These are phyloP conservation scores for Eidolon dupreanum DNA, from an alignment of 2,797 vertebrate genomes.

Conservation along the genomic window DNA sequence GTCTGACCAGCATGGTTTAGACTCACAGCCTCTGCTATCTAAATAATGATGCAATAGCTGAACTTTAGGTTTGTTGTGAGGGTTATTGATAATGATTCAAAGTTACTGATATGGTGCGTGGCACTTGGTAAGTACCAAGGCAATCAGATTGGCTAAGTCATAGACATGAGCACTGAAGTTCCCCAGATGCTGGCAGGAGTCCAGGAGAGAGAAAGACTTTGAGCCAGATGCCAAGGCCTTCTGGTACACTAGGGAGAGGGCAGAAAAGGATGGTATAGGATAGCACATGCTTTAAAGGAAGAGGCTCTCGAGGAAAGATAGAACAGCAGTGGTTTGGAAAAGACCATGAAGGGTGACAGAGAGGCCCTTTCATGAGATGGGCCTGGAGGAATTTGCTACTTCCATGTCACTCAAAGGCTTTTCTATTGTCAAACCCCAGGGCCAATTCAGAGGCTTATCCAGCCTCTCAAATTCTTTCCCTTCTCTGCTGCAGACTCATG, in stretches of 20 bases:
- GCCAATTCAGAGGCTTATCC: neutral
- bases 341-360: neutral
- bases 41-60: neutral
- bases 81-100: neutral
- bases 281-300: neutral
- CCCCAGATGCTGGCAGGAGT: neutral
- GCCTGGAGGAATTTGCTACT: neutral
- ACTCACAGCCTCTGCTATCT: neutral
- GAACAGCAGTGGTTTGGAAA: neutral
- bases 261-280: neutral
- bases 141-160: neutral
- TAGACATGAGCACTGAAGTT: neutral
- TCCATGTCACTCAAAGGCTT: neutral
- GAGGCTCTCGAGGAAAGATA: neutral
- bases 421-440: neutral
- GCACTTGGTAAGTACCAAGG: neutral
- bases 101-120: neutral
- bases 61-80: neutral
- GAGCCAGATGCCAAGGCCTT: neutral
- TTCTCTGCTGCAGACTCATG: neutral
- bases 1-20: neutral
- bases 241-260: neutral
- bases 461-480: neutral
- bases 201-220: neutral
- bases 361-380: neutral